Evolutionary conservation across 64 coral and sea anemone genomes (phyloP).

Genomic region (Stylophora pistillata): DNA sequence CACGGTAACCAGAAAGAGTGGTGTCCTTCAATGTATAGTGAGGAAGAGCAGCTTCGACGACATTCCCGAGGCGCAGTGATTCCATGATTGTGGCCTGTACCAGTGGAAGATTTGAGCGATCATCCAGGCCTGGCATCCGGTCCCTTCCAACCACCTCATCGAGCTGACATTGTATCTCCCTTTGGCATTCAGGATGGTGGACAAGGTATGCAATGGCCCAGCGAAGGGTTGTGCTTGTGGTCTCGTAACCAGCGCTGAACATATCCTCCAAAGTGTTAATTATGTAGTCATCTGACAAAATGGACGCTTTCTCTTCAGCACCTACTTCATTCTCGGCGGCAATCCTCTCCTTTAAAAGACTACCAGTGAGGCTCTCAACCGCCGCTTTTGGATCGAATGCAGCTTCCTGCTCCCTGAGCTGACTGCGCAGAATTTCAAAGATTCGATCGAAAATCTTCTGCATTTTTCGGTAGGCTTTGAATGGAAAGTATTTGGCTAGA

Average conservation of each 20-base stretch:
- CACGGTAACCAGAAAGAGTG: slow-evolving; percentile 32
- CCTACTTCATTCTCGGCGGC: slow-evolving; percentile 33
- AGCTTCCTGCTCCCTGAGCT: slow-evolving; percentile 18
- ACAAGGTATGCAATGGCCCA: slow-evolving; percentile 69
- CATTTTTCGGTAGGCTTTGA: slow-evolving; percentile 25
- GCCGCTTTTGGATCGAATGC: neutral
- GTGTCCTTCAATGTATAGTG: slow-evolving; percentile 62
- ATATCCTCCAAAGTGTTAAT: slow-evolving; percentile 53
- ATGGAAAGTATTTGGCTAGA: slow-evolving; percentile 53
- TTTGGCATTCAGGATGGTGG: slow-evolving; percentile 44
- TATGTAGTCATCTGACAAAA: slow-evolving; percentile 61
- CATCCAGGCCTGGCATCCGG: slow-evolving; percentile 31
- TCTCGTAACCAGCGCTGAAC: slow-evolving; percentile 70
- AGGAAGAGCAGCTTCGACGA: slow-evolving; percentile 19
- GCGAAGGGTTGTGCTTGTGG: slow-evolving; percentile 44
- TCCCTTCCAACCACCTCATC: slow-evolving; percentile 49
- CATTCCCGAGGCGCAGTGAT: slow-evolving; percentile 51
- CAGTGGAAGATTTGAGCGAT: slow-evolving; percentile 16
- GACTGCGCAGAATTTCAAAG: slow-evolving; percentile 18
- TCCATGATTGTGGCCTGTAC: slow-evolving; percentile 47
- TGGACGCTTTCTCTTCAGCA: slow-evolving; percentile 13
- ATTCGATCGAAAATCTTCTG: slow-evolving; percentile 1
- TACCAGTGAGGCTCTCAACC: slow-evolving; percentile 10
- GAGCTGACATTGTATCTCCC: slow-evolving; percentile 30
- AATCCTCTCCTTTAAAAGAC: slow-evolving; percentile 7